Conservation (phyloP, 2,113 vertebrate genomes). For the Numida meleagris region DNA sequence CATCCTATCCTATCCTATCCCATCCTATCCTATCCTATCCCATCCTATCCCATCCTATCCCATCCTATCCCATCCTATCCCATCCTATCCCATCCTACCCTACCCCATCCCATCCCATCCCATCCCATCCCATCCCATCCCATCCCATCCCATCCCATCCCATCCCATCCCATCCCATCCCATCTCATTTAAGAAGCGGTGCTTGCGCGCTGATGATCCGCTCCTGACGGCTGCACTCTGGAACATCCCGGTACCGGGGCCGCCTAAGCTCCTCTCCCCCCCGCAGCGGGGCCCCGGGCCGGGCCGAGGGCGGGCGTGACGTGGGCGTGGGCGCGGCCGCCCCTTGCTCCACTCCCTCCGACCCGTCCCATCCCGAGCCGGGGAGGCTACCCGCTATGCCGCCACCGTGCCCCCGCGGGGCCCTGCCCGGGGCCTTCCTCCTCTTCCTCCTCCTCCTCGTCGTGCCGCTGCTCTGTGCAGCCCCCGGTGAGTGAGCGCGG, state of each 20-base stretch:
- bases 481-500: conserved; percentile 69
- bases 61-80: neutral
- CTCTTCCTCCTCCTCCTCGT: conserved; percentile 51
- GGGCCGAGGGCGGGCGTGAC: neutral
- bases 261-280: too few relatives aligned
- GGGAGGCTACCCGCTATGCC: neutral
- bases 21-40: too few relatives aligned
- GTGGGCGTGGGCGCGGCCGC: neutral
- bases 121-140: neutral
- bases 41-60: too few relatives aligned
- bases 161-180: neutral
- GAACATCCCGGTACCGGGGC: too few relatives aligned
- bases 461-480: conserved; percentile 63
- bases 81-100: neutral
- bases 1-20: too few relatives aligned
- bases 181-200: too few relatives aligned
- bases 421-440: neutral
- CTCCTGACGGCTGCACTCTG: too few relatives aligned
- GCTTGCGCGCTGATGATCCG: too few relatives aligned
- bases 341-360: neutral
- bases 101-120: neutral
- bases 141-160: neutral
- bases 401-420: neutral
- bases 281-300: neutral
- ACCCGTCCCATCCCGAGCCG: neutral